Percentiles rank a stretch among this genome's conserved stretches.
Evolutionary conservation across 2,888 invertebrate genomes (phyloP).

Genomic region (Apodemia hepburni): DNA sequence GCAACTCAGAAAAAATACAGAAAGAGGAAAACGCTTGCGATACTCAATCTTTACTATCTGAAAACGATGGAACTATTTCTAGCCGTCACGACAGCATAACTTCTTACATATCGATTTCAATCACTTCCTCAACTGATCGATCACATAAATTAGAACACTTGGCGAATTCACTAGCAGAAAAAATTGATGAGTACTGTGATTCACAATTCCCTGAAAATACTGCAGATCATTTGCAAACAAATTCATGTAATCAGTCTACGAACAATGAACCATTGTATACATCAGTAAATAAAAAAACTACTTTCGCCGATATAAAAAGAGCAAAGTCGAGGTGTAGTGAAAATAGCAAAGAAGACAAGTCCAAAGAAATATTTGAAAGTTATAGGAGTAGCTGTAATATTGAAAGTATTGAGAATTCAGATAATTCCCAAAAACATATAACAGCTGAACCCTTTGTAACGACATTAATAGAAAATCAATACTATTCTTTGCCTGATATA

Average conservation of each 20-base stretch:
- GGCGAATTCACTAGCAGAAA: constrained; percentile 73
- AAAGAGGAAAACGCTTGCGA: constrained; percentile 48
- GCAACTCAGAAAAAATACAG: constrained; percentile 13
- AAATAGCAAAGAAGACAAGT: constrained; percentile 52
- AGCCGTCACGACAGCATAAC: constrained; percentile 73
- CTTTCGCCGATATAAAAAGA: constrained; percentile 73
- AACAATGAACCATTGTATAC: constrained; percentile 67
- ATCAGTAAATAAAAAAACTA: constrained; percentile 72
- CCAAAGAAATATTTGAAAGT: constrained; percentile 52
- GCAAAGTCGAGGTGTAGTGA: constrained; percentile 59
- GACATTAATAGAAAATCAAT: constrained; percentile 83
- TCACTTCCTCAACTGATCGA: constrained; percentile 70
- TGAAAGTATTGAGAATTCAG: constrained; percentile 47
- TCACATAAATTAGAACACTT: constrained; percentile 73
- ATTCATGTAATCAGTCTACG: constrained; percentile 45
- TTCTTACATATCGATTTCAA: constrained; percentile 75
- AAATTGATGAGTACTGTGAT: constrained; percentile 77
- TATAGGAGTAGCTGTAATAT: constrained; percentile 52
- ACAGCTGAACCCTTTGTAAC: constrained; percentile 74
- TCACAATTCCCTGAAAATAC: constrained; percentile 62
- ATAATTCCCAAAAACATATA: constrained; percentile 66
- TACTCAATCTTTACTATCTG: constrained; percentile 59
- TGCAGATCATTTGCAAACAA: constrained; percentile 45
- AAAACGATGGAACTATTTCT: constrained; percentile 72
- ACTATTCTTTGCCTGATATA: constrained; percentile 85